Conservation (phyloP, 2,797 vertebrate species). For the Paguma larvata region DNA sequence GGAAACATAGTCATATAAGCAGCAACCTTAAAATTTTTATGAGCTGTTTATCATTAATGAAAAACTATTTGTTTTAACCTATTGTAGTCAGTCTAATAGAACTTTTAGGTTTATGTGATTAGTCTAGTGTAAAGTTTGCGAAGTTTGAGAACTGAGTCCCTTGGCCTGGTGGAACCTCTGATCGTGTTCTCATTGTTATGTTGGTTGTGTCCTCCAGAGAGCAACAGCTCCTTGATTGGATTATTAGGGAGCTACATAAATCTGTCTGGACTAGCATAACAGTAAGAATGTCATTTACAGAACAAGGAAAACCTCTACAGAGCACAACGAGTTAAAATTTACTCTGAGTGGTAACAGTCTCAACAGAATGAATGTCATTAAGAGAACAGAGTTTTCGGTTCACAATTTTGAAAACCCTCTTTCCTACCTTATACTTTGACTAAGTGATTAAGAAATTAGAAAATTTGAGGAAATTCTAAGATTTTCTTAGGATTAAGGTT, state of each 20-base stretch:
- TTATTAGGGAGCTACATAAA: constrained; percentile 9
- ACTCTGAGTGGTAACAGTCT: not conserved
- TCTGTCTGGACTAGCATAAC: not conserved
- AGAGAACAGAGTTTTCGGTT: constrained; percentile 19
- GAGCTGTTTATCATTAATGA: constrained; percentile 5
- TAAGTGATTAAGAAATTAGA: constrained; percentile 49
- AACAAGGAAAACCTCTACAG: not conserved
- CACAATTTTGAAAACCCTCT: not conserved
- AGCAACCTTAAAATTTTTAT: constrained; percentile 34
- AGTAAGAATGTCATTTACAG: constrained; percentile 3
- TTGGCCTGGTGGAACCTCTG: not conserved
- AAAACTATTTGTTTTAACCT: constrained; percentile 22
- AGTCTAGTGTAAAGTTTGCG: not conserved
- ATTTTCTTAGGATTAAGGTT: constrained; percentile 9
- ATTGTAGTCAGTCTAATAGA: not conserved
- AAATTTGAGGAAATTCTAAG: not conserved
- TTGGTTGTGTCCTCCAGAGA: not conserved
- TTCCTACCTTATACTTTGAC: not conserved
- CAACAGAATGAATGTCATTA: not conserved
- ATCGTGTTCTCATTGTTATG: not conserved
- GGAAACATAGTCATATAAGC: not conserved
- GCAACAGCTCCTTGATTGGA: not conserved
- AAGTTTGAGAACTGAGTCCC: not conserved
- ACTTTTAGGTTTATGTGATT: constrained; percentile 29
- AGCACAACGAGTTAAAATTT: constrained; percentile 39